Evolutionary conservation across 2,797 vertebrate species (phyloP), one percentile per base, ranked within the genome.

Genomic region (Anguilla anguilla): DNA sequence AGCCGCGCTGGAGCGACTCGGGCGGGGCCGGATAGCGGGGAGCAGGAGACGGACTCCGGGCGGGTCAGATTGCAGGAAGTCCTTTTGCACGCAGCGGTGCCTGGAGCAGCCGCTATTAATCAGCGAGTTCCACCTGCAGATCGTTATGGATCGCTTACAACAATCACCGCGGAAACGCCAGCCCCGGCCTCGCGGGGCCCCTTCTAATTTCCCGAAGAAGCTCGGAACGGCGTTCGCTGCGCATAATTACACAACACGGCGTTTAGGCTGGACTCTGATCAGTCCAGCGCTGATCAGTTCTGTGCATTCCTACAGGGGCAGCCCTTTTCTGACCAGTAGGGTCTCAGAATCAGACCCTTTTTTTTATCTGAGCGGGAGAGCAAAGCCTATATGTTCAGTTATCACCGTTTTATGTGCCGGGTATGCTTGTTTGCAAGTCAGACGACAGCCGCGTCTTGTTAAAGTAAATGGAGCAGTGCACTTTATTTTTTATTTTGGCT

Each of bases 51-150:
- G 82, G 89, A 61, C 90, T 90, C 89, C 86, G 88, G 89, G 72
- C 89, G 93, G 94, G 94, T 96, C 95, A 88, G 94, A 94, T 96
- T 96, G 94, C 96, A 96, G 96, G 96, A 96, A 96, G 95, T 95
- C 94, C 94, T 96, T 95, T 95, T 43, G 95, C 94, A 95, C 94
- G 95, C 95, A 95, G 95, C 94, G 94, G 95, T 92, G 95, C 95
- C 95, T 94, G 91, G 94, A 95, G 95, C 96, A 96, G 94, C 94
- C 95, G 96, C 95, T 95, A 96, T 95, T 96, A 96, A 96, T 96
- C 96, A 96, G 94, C 91, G 90, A 91, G 93, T 95, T 95, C 94
- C 96, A 96, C 95, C 96, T 96, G 96, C 95, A 95, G 93, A 94
- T 96, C 95, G 94, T 96, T 96, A 96, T 92, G 94, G 94, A 95